Evolutionary conservation across 2,113 vertebrate species (phyloP).

Genomic region (Sula dactylatra): DNA sequence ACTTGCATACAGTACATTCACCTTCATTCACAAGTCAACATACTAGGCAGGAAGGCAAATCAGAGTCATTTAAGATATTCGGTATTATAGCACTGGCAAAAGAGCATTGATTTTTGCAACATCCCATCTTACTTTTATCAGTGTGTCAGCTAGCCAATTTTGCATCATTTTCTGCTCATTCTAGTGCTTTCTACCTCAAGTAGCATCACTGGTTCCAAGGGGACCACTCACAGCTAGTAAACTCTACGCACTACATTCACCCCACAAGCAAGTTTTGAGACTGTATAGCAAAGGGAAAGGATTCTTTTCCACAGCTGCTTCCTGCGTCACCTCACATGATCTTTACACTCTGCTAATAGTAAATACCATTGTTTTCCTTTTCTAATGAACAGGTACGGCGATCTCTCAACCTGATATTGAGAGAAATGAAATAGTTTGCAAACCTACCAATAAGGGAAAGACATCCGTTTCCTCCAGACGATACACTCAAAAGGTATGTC

Average conservation of each 20-base stretch:
- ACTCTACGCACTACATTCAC: fast-evolving
- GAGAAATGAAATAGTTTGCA: background rate
- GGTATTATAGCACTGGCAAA: background rate
- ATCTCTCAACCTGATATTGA: background rate
- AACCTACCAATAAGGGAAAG: background rate
- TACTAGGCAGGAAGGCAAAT: background rate
- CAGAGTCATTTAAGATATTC: background rate
- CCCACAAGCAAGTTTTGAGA: background rate
- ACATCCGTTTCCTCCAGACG: background rate
- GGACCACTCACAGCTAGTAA: background rate
- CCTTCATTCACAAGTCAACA: background rate
- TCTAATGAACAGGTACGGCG: fast-evolving
- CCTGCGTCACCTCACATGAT: background rate
- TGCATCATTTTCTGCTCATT: background rate
- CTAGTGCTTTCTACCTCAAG: background rate
- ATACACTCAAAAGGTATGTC: background rate
- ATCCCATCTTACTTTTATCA: background rate
- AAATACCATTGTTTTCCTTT: background rate
- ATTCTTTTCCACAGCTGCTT: background rate
- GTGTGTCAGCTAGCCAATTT: background rate
- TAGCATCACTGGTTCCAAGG: background rate
- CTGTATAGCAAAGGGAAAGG: background rate
- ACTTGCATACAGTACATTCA: background rate
- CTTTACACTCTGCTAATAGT: background rate
- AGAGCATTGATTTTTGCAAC: background rate